Conservation (phyloP, 2,888 invertebrate genomes). For the Drosophila percnosoma region DNA sequence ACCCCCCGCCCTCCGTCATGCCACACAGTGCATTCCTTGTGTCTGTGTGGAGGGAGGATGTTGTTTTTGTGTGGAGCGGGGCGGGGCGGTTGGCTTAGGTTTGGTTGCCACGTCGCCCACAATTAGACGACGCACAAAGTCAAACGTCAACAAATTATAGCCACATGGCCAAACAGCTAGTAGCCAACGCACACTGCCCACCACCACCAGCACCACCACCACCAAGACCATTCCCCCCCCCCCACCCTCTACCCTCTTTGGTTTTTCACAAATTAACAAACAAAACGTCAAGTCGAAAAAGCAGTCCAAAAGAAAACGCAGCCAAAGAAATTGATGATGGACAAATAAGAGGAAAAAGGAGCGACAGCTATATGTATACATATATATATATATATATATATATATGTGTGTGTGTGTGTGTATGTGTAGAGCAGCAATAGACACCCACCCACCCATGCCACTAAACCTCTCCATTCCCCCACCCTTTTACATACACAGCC, state of each 20-base stretch:
- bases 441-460: conserved; percentile 8
- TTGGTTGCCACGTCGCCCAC: conserved; percentile 59
- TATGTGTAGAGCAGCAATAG: conserved; percentile 3
- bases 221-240: not conserved
- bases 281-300: conserved; percentile 68
- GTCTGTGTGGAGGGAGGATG: not conserved
- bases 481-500: conserved; percentile 21
- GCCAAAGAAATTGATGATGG: conserved; percentile 54
- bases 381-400: too few relatives aligned
- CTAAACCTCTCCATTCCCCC: conserved; percentile 4
- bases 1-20: not conserved
- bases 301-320: conserved; percentile 56
- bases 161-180: conserved; percentile 72
- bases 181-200: not conserved
- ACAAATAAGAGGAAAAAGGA: conserved; percentile 25
- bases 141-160: conserved; percentile 81
- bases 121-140: conserved; percentile 80
- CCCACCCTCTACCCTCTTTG: not conserved
- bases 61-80: not conserved
- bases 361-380: not conserved
- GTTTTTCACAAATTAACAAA: conserved; percentile 76
- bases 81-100: conserved; percentile 1
- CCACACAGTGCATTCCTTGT: conserved; percentile 33
- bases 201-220: not conserved
- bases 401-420: not conserved